Evolutionary conservation across 2,113 vertebrate genomes (phyloP).

Genomic region (Nematolebias whitei): DNA sequence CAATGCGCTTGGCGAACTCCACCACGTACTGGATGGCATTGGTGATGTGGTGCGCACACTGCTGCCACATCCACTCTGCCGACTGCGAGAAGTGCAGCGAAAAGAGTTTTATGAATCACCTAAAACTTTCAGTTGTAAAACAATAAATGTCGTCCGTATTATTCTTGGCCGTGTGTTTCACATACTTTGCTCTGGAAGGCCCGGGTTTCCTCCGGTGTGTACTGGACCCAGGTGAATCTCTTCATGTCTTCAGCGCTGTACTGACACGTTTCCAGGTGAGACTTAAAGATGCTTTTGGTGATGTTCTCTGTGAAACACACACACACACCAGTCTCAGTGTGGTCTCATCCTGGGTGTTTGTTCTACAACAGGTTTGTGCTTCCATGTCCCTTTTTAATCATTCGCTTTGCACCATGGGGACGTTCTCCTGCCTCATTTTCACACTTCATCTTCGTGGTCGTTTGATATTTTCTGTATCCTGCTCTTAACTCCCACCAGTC

Average conservation of each 20-base stretch:
- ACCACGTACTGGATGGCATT: constrained; percentile 90
- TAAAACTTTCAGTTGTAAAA: too few species aligned
- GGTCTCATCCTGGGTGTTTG: neutral
- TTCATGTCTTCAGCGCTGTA: constrained; percentile 89
- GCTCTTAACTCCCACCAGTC: constrained; percentile 7
- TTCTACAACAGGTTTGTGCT: too few species aligned
- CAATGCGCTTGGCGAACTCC: constrained; percentile 89
- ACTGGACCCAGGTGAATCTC: constrained; percentile 85
- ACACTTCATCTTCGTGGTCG: neutral
- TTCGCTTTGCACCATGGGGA: constrained; percentile 6
- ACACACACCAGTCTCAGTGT: neutral
- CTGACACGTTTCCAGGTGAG: constrained; percentile 90
- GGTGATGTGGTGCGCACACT: constrained; percentile 87
- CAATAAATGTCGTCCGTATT: too few species aligned
- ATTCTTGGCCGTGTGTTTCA: neutral
- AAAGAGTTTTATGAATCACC: neutral
- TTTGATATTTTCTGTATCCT: constrained; percentile 12
- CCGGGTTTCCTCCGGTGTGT: constrained; percentile 86
- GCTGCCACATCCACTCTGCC: constrained; percentile 89
- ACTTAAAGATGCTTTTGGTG: constrained; percentile 86
- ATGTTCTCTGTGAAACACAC: constrained; percentile 77
- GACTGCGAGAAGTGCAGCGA: constrained; percentile 65
- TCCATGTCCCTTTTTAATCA: constrained; percentile 14
- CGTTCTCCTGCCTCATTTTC: constrained; percentile 11
- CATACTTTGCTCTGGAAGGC: constrained; percentile 86